Evolutionary conservation across 1,140 invertebrate species (phyloP).

Genomic region (Drosophila sechellia): DNA sequence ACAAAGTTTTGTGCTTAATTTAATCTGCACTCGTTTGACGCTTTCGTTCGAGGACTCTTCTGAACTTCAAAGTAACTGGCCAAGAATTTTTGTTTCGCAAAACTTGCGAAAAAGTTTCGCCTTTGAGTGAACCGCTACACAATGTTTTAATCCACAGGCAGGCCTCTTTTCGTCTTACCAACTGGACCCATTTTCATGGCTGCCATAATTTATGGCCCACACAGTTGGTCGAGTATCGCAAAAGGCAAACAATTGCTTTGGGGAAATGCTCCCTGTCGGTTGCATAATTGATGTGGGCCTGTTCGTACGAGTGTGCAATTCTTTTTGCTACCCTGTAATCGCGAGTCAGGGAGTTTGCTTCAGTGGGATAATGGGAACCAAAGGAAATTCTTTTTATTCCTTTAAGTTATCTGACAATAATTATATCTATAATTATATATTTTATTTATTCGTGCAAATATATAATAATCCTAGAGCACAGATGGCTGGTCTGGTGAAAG

Average conservation of each 20-base stretch:
- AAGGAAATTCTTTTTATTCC: not conserved
- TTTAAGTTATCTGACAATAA: too few species aligned
- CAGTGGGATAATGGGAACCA: not conserved
- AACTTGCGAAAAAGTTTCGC: constrained; percentile 6
- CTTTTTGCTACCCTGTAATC: constrained; percentile 14
- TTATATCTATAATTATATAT: too few species aligned
- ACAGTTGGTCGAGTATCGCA: constrained; percentile 53
- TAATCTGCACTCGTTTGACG: constrained; percentile 66
- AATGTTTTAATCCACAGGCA: constrained; percentile 10
- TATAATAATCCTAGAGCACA: not conserved
- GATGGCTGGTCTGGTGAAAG: not conserved
- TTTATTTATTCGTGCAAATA: too few species aligned
- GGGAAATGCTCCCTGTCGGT: constrained; percentile 31
- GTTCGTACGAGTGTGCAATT: constrained; percentile 16
- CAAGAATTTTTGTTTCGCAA: constrained; percentile 53
- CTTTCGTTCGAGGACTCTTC: constrained; percentile 7
- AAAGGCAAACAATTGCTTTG: constrained; percentile 67
- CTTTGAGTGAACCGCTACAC: constrained; percentile 7
- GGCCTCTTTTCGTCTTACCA: constrained; percentile 8
- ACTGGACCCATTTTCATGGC: constrained; percentile 50
- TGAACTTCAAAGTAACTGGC: constrained; percentile 40
- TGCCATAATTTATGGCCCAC: constrained; percentile 69
- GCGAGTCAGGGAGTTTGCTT: not conserved
- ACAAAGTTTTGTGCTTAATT: constrained; percentile 77
- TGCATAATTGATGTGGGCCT: constrained; percentile 72